Evolutionary conservation across 1,140 invertebrate species (phyloP).

Genomic region (Tetraneura akinire): DNA sequence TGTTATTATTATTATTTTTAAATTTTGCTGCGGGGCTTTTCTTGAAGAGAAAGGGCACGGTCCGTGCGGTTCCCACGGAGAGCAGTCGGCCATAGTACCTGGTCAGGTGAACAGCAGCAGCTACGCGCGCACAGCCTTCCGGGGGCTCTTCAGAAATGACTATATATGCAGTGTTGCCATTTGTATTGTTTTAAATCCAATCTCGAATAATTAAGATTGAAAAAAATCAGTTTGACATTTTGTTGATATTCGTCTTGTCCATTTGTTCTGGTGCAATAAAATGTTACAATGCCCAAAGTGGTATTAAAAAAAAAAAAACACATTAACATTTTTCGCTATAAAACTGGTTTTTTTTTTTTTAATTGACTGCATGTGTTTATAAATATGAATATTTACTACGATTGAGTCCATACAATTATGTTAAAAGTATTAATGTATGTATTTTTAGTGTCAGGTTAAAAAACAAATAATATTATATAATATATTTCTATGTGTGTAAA

Average conservation of each 20-base stretch:
- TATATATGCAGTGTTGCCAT: constrained; percentile 13
- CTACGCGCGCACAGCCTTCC: constrained; percentile 39
- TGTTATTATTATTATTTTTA: constrained; percentile 30
- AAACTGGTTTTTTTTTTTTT: constrained; percentile 9
- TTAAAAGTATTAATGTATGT: not conserved
- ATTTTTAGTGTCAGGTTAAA: not conserved
- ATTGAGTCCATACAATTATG: not conserved
- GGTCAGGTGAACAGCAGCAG: constrained; percentile 49
- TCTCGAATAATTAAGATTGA: constrained; percentile 14
- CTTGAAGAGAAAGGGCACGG: constrained; percentile 50
- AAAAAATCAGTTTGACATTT: constrained; percentile 20
- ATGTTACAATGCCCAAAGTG: not conserved
- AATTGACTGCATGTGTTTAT: not conserved
- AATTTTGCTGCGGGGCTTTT: constrained; percentile 36
- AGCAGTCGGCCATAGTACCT: constrained; percentile 51
- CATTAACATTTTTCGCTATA: constrained; percentile 9
- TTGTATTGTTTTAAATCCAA: constrained; percentile 27
- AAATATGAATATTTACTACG: not conserved
- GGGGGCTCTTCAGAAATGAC: constrained; percentile 43
- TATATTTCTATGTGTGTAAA: not conserved
- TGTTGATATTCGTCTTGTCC: not conserved
- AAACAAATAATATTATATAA: too few relatives aligned
- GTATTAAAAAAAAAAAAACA: not conserved
- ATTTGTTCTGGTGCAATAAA: not conserved
- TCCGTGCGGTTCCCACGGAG: constrained; percentile 50